Base-by-base conservation (phyloP, 2,113 vertebrate species). In the Amphiprion percula region DNA sequence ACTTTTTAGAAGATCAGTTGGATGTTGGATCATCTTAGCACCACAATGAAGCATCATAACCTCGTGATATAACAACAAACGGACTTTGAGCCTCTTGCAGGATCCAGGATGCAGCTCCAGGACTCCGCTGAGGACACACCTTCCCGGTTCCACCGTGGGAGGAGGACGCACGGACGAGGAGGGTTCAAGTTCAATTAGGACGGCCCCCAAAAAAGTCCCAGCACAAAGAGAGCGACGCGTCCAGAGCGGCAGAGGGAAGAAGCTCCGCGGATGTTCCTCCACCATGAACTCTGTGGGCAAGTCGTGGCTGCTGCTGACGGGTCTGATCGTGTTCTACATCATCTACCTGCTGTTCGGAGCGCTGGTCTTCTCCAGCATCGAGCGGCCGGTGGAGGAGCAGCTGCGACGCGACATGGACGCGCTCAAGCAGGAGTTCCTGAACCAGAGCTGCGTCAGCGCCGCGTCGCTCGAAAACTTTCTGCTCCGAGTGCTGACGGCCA, bases 341-440 rank as follows among this genome's bases (percentile, higher is more conserved):
- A 78, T 74, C 52, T 98, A 97, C 90, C 92, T 97, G 84, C 61
- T 95, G 68, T 88, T 97, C 74, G 97, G 97, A 10, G 96, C 96
- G 0, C 92, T 96, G 52, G 86, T 97, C 4, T 94, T 98, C 87
- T 96, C 96, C 46, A 91, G 89, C 65, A 92, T 97, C 77, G 97
- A 98, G 93, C 87, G 92, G 77, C 96, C 97, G 4, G 88, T 93
- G 74, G 97, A 98, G 88, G 93, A 94, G 4, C 66, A 61, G 39
- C 87, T 97, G 65, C 92, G 94, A 0, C 82, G 44, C 0, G 95
- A 97, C 62, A 85, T 97, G 84, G 77, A 87, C 4, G 1, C 17
- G 0, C 94, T 97, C 14, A 95, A 95, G 65, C 85, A 77, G 0
- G 82, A 93, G 63, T 96, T 98, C 15, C 91, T 97, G 33, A 93